Base-by-base conservation (phyloP, 2,888 invertebrate species). In the Latrodectus elegans region DNA sequence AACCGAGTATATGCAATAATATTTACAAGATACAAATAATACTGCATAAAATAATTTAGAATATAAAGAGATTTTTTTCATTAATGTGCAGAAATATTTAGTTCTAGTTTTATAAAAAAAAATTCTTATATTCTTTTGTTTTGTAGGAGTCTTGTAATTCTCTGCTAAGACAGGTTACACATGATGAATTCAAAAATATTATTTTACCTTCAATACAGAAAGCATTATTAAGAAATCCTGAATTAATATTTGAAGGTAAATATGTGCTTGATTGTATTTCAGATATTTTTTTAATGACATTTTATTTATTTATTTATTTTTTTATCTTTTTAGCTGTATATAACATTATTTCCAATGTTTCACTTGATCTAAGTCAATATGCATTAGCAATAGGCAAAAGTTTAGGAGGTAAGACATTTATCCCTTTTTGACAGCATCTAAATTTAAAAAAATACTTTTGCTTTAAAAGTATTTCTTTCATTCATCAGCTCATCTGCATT, bases 171-270 rank as follows among this genome's bases (percentile, higher is more conserved):
- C 89, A 90, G 70, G 75, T 90, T 15, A 89, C 70, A 53, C 89
- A 89, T 80, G 84, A 89, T 26, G 96, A 96, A 78, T 96, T 98
- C 90, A 95, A 95, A 91, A 94, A 94, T 72, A 93, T 93, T 9
- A 92, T 99, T 70, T 93, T 97, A 88, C 97, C 98, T 0, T 95
- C 97, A 1, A 93, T 98, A 81, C 96, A 97, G 92, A 97, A 97
- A 92, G 95, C 97, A 26, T 95, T 99, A 95, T 93, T 99, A 52
- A 93, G 99, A 77, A 98, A 96, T 93, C 98, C 99, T 0, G 99
- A 99, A 94, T 95, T 97, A 79, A 95, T 96, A 89, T 94, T 98
- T 26, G 95, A 96, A 92, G 95, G 95, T 89, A 88, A 86, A 74
- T 73, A 9, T 4, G 15, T 71, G 79, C 12, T 68, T 17, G 8